Conservation (phyloP, 2,888 invertebrate genomes). For the Drosophila ustulata region DNA sequence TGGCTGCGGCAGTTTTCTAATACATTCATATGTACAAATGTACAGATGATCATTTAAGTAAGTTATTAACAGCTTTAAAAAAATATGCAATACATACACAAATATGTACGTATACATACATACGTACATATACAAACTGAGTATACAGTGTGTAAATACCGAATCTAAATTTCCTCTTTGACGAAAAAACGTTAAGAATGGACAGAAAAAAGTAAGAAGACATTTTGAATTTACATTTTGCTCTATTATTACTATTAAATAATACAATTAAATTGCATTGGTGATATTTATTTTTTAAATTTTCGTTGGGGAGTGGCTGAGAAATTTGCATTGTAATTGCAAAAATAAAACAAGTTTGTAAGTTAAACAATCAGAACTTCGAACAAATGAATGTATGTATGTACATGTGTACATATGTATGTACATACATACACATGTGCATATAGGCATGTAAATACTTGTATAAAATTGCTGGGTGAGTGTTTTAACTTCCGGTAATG, state of each 20-base stretch:
- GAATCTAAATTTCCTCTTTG: too few relatives aligned
- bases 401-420: too few relatives aligned
- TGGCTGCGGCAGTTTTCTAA: slow-evolving; percentile 28
- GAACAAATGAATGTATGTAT: not conserved
- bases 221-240: slow-evolving; percentile 50
- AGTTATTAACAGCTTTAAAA: not conserved
- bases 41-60: slow-evolving; percentile 11
- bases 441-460: not conserved
- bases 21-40: slow-evolving; percentile 20
- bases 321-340: not conserved
- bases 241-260: slow-evolving; percentile 39
- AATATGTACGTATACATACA: slow-evolving; percentile 11
- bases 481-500: not conserved
- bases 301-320: slow-evolving; percentile 35
- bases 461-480: not conserved
- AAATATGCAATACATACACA: slow-evolving; percentile 5
- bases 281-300: slow-evolving; percentile 24
- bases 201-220: slow-evolving; percentile 9
- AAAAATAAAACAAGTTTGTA: slow-evolving; percentile 47
- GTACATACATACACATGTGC: not conserved
- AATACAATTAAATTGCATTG: slow-evolving; percentile 52
- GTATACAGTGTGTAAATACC: too few relatives aligned
- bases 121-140: not conserved
- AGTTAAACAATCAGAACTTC: slow-evolving; percentile 13
- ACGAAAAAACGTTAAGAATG: not conserved